Percentiles rank a stretch among this genome's conserved stretches.
These are phyloP conservation scores for Hirundo rustica DNA, from an alignment of 2,797 vertebrate genomes.

Conservation along the genomic window DNA sequence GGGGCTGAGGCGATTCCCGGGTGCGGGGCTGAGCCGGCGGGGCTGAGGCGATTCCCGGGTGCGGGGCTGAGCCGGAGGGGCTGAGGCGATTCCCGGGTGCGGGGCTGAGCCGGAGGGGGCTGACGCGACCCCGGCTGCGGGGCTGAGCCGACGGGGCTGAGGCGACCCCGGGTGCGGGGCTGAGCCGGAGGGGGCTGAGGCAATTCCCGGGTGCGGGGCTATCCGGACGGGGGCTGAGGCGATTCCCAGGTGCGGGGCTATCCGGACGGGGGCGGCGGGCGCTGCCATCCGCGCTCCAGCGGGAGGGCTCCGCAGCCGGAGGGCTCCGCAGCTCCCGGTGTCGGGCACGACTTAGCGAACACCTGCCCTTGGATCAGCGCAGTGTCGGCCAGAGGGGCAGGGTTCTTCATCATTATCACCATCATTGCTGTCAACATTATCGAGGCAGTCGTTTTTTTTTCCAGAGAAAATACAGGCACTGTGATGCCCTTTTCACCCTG, in stretches of 20 bases:
- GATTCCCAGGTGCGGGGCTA: no score
- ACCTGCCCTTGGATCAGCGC: background rate
- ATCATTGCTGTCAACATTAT: background rate
- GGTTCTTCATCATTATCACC: background rate
- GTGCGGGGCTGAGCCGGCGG: no score
- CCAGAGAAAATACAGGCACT: rapidly evolving
- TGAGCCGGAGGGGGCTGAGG: background rate
- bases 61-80: background rate
- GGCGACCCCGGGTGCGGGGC: background rate
- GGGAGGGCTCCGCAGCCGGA: no score
- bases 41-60: no score
- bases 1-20: no score
- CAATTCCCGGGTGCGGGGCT: background rate
- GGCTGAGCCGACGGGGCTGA: no score
- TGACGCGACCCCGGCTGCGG: no score
- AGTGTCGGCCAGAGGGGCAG: background rate
- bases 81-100: no score
- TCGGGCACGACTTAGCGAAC: rapidly evolving
- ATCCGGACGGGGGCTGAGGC: background rate
- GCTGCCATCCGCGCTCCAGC: background rate
- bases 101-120: no score
- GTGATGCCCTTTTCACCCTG: no score
- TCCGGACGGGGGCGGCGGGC: no score
- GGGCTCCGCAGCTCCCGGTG: rapidly evolving
- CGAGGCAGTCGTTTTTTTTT: background rate